Conservation (phyloP, 2,797 vertebrate species). For the Gallinago stenura region DNA sequence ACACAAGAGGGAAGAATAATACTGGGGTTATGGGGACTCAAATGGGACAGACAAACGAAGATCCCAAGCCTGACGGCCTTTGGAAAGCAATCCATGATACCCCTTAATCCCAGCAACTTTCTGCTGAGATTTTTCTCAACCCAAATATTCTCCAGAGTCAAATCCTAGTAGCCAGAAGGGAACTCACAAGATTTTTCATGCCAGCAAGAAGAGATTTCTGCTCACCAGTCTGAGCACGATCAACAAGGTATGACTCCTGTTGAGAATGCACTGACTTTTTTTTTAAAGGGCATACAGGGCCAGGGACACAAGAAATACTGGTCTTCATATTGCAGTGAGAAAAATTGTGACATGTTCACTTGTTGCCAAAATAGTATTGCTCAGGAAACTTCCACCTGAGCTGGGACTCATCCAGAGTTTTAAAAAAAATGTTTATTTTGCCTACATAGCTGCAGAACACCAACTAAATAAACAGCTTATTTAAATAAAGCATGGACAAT, state of each 20-base stretch:
- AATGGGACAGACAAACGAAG: background rate
- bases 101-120: background rate
- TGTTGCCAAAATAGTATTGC: background rate
- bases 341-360: background rate
- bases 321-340: background rate
- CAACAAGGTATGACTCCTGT: fast-evolving
- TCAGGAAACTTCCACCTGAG: background rate
- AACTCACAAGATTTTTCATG: background rate
- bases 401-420: background rate
- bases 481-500: background rate
- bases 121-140: background rate
- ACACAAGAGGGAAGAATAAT: background rate
- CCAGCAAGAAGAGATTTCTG: background rate
- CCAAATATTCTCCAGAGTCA: background rate
- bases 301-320: background rate
- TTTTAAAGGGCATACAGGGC: background rate
- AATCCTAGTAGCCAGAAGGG: background rate
- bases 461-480: fast-evolving
- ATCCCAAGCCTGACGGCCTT: background rate
- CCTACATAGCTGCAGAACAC: background rate
- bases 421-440: background rate
- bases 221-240: background rate
- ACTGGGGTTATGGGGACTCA: background rate
- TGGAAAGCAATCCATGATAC: background rate
- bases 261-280: background rate